Evolutionary conservation across 30 jellyfish, hydroid and myxozoan species (phyloP), one percentile per base, ranked within the genome.

Genomic region (Hydractinia symbiolongicarpus): DNA sequence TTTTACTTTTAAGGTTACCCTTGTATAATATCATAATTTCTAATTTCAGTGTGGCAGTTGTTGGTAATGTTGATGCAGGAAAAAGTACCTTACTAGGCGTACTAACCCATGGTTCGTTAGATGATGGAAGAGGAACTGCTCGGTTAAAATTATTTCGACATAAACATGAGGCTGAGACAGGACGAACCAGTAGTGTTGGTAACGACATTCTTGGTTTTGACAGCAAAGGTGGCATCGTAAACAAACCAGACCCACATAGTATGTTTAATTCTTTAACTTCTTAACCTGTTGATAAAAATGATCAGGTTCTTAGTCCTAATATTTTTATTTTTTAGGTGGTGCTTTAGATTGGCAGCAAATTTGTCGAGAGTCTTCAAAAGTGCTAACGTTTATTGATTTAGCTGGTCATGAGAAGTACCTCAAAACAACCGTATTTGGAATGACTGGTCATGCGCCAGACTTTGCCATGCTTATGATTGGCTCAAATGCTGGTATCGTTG

Each of bases 31-130:
- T 30, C 44, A 30, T 30, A 30, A 30, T 30, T 30, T 30, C 2
- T 30, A 30, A 30, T 30, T 30, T 55, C 81, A 93, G 99, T 51
- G 96, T 93, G 53, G 99, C 99, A 10, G 96, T 88, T 55, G 99
- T 88, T 76, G 99, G 99, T 5, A 93, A 93, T 78, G 99, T 93
- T 7, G 99, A 93, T 82, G 96, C 99, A 7, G 99, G 99, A 9
- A 93, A 93, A 72, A 87, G 96, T 76, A 88, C 99, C 10, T 72
- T 93, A 66, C 85, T 93, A 4, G 99, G 99, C 15, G 98, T 91
- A 4, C 88, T 91, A 7, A 91, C 96, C 6, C 96, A 87, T 67
- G 96, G 96, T 54, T 50, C 89, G 5, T 77, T 91, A 9, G 98
- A 91, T 75, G 99, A 93, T 84, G 99, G 99, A 15, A 73, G 99